Evolutionary conservation across 23 tunicate genomes (phyloP), one percentile per base, ranked within the genome.

Genomic region (Phallusia fumigata): DNA sequence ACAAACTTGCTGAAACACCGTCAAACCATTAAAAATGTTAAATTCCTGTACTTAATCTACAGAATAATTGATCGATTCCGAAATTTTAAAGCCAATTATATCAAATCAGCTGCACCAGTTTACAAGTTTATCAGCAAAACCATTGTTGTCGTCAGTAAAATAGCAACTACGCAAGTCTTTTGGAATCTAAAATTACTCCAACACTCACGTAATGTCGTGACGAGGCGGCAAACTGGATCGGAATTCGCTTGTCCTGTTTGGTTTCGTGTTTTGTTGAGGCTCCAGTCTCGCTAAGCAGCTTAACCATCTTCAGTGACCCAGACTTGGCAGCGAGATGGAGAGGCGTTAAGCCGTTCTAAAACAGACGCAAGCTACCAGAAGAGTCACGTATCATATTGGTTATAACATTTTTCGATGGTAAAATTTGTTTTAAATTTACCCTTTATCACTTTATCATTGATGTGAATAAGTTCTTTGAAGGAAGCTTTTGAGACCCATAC

Each of bases 271-370:
- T 64, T 0, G 94, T 86, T 11, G 83, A 80, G 10, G 98, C 98
- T 50, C 98, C 98, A 0, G 95, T 87, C 49, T 89, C 88, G 2
- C 83, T 83, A 26, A 94, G 58, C 21, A 94, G 83, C 74, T 84
- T 86, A 44, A 94, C 94, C 93, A 94, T 94, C 33, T 83, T 80
- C 64, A 94, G 73, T 44, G 85, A 94, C 0, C 98, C 98, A 24
- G 94, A 83, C 49, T 86, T 94, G 19, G 90, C 90, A 44, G 98
- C 98, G 35, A 83, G 85, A 79, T 94, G 98, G 33, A 94, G 79
- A 16, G 98, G 90, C 12, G 98, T 89, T 83, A 82, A 49, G 0
- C 85, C 90, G 30, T 81, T 86, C 98, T 94, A 85, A 45, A 33
- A 35, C 31, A 33, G 19, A 1, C 12, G 22, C 8, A 36, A 77